Conservation (phyloP, 2,113 vertebrate species). For the Psettodes erumei region DNA sequence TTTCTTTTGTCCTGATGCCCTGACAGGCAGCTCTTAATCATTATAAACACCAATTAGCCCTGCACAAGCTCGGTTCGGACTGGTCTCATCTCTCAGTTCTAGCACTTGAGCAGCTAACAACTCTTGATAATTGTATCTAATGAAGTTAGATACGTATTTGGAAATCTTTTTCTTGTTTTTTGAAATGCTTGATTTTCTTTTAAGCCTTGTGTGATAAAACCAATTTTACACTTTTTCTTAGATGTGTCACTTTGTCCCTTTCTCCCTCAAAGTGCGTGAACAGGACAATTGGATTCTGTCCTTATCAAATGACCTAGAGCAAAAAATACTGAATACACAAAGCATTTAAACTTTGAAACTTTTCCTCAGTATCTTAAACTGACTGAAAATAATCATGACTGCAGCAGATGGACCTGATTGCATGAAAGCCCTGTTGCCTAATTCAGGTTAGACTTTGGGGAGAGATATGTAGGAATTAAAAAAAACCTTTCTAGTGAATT, state of each 20-base stretch:
- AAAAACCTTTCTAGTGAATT: conserved; percentile 6
- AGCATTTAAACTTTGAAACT: not conserved
- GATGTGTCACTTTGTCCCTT: no score
- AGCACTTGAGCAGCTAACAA: conserved; percentile 15
- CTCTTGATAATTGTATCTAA: conserved; percentile 13
- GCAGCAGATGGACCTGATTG: conserved; percentile 32
- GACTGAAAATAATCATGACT: conserved; percentile 14
- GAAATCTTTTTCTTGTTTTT: not conserved
- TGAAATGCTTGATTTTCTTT: no score
- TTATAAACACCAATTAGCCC: conserved; percentile 63
- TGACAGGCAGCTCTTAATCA: conserved; percentile 46
- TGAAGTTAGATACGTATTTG: not conserved
- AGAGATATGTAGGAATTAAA: conserved; percentile 8
- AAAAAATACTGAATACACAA: not conserved
- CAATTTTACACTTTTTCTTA: not conserved
- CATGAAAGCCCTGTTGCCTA: conserved; percentile 14
- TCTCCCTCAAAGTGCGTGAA: not conserved
- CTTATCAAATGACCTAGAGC: not conserved
- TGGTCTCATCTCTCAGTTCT: conserved; percentile 9
- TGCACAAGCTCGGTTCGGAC: not conserved
- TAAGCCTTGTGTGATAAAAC: no score
- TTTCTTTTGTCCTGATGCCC: conserved; percentile 46
- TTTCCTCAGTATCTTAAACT: not conserved
- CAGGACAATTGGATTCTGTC: not conserved
- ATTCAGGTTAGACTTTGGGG: conserved; percentile 29